phyloP scores from a whole-genome alignment of 2,888 invertebrate species.

The Elysia crispata region DNA sequence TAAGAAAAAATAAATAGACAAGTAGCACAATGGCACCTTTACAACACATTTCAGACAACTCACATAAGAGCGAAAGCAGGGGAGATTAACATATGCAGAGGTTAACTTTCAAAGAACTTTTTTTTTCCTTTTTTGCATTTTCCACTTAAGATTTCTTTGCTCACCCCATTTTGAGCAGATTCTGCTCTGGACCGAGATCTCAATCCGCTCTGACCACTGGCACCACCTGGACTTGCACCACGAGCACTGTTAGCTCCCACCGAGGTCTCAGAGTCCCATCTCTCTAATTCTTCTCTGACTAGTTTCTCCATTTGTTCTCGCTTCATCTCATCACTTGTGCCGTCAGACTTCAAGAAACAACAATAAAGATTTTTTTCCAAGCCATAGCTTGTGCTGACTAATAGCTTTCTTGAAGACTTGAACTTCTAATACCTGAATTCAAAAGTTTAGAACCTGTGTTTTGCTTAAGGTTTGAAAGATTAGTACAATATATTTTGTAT shows the following conservation, averaged over 20 bases:
- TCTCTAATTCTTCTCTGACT: conserved; percentile 77
- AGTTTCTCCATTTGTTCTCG: conserved; percentile 78
- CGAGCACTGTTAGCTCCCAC: conserved; percentile 65
- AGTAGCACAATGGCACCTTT: no score
- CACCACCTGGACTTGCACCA: conserved; percentile 65
- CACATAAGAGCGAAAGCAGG: no score
- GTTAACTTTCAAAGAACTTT: no score
- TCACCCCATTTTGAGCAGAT: conserved; percentile 63
- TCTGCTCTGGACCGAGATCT: conserved; percentile 65
- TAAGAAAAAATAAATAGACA: no score
- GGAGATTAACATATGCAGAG: no score
- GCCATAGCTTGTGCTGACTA: not conserved
- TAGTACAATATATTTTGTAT: no score
- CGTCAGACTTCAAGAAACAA: conserved; percentile 67
- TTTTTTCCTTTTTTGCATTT: not conserved
- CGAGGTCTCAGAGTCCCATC: conserved; percentile 76
- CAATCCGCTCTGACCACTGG: conserved; percentile 57
- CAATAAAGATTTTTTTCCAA: no score
- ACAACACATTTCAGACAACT: no score
- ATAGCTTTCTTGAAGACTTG: not conserved
- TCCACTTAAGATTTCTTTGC: not conserved
- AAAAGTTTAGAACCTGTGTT: not conserved
- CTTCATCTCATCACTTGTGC: conserved; percentile 76
- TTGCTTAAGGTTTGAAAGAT: no score
- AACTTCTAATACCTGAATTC: not conserved